These are phyloP conservation scores for Pungitius pungitius DNA, from an alignment of 2,113 vertebrate genomes.

Conservation along the genomic window DNA sequence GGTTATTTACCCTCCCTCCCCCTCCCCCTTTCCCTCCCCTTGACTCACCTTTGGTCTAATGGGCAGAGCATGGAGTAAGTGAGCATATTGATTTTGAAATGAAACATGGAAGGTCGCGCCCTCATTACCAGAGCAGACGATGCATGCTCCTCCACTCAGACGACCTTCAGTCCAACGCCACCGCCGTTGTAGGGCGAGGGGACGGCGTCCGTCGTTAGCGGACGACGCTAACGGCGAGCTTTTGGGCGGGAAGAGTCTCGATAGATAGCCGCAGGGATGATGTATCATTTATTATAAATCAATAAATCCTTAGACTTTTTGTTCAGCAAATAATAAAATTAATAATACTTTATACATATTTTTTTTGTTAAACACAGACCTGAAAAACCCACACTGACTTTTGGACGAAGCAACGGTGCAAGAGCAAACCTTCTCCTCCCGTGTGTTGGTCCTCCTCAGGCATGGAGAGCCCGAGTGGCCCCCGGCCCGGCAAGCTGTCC, in stretches of 20 bases:
- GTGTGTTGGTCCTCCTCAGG: slow-evolving; percentile 73
- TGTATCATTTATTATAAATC: too few relatives aligned
- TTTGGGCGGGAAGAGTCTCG: slow-evolving; percentile 15
- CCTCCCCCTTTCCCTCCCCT: slow-evolving; percentile 17
- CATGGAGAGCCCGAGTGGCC: slow-evolving; percentile 89
- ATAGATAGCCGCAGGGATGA: neutral
- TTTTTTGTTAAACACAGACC: neutral
- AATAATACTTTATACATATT: neutral
- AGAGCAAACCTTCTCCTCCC: slow-evolving; percentile 5
- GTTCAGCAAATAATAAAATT: neutral
- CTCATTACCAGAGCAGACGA: slow-evolving; percentile 68
- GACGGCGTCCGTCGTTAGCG: slow-evolving; percentile 38
- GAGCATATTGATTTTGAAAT: slow-evolving; percentile 77
- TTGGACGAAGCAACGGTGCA: too few relatives aligned
- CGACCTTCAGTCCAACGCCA: slow-evolving; percentile 48
- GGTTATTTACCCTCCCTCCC: neutral
- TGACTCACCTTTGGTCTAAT: slow-evolving; percentile 68
- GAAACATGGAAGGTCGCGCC: slow-evolving; percentile 72
- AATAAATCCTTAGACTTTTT: too few relatives aligned
- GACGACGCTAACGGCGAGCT: slow-evolving; percentile 49
- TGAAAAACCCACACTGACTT: neutral
- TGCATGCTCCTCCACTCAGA: slow-evolving; percentile 52
- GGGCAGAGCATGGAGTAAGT: slow-evolving; percentile 67
- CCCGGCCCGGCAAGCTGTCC: slow-evolving; percentile 86
- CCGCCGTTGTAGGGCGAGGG: slow-evolving; percentile 21